These are phyloP conservation scores for Horisme vitalbata DNA, from an alignment of 2,888 invertebrate species.

Conservation along the genomic window DNA sequence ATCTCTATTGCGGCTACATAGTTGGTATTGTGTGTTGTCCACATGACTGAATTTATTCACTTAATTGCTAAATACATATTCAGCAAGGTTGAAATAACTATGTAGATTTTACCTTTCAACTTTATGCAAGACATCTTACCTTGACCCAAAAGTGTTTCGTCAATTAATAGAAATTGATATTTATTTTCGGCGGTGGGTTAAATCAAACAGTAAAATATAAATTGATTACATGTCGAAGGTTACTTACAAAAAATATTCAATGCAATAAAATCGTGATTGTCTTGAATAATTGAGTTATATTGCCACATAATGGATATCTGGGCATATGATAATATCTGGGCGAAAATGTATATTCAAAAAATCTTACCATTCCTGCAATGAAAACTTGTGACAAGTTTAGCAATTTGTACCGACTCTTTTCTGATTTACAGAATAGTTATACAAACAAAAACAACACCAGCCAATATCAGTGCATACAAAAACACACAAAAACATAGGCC, in stretches of 20 bases:
- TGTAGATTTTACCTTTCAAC: constrained; percentile 73
- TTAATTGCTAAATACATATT: constrained; percentile 61
- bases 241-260: constrained; percentile 29
- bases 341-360: too few species aligned
- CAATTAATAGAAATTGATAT: constrained; percentile 63
- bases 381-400: too few species aligned
- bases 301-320: too few species aligned
- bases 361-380: too few species aligned
- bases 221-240: constrained; percentile 33
- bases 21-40: constrained; percentile 17
- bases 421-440: too few species aligned
- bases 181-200: constrained; percentile 48
- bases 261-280: constrained; percentile 23
- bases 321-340: too few species aligned
- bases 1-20: not conserved
- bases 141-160: constrained; percentile 70
- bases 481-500: too few species aligned
- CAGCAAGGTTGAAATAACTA: constrained; percentile 65
- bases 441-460: too few species aligned
- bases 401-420: too few species aligned
- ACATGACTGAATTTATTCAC: constrained; percentile 41
- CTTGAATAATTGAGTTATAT: constrained; percentile 6
- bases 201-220: constrained; percentile 38
- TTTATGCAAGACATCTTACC: constrained; percentile 62
- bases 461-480: too few species aligned